phyloP scores from a whole-genome alignment of 64 coral and sea anemone genomes.

The Pocillopora damicornis region DNA sequence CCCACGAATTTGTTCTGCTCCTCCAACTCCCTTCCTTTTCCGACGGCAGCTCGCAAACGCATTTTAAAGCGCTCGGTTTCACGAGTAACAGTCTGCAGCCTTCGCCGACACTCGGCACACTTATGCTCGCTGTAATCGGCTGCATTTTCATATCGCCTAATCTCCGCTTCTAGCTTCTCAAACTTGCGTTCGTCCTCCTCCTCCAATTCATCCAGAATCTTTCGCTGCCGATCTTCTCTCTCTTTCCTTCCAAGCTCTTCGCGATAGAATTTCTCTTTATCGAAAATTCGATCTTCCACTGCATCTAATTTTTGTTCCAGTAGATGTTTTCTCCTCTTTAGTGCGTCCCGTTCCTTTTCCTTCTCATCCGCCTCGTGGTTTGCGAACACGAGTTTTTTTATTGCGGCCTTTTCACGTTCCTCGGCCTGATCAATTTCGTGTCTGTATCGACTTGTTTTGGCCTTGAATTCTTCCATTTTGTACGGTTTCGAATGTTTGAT shows the following conservation, averaged over 20 bases:
- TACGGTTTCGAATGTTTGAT: conserved; percentile 4
- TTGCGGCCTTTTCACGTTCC: conserved; percentile 33
- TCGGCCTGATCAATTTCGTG: conserved; percentile 51
- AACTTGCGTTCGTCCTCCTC: conserved; percentile 44
- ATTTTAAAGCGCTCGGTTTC: conserved; percentile 26
- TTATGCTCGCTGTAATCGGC: conserved; percentile 48
- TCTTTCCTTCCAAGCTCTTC: conserved; percentile 27
- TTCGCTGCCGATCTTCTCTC: conserved; percentile 34
- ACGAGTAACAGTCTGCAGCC: background rate
- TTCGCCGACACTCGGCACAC: conserved; percentile 36
- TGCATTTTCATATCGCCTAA: conserved; percentile 7
- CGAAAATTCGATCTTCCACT: conserved; percentile 39
- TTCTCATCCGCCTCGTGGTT: conserved; percentile 22
- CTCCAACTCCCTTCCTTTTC: conserved; percentile 4
- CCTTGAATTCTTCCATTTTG: conserved; percentile 60
- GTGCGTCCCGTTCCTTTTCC: conserved; percentile 27
- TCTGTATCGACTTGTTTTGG: conserved; percentile 32
- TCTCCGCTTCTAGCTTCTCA: conserved; percentile 20
- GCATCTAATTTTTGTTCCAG: conserved; percentile 36
- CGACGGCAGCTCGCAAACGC: background rate
- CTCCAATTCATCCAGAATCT: conserved; percentile 46
- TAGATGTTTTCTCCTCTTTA: conserved; percentile 25
- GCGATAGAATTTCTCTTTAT: conserved; percentile 26
- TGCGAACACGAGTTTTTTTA: conserved; percentile 8
- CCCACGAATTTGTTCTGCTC: conserved; percentile 38